These are phyloP conservation scores for Enteromius fasciolatus DNA, from an alignment of 2,797 vertebrate genomes.

Conservation along the genomic window DNA sequence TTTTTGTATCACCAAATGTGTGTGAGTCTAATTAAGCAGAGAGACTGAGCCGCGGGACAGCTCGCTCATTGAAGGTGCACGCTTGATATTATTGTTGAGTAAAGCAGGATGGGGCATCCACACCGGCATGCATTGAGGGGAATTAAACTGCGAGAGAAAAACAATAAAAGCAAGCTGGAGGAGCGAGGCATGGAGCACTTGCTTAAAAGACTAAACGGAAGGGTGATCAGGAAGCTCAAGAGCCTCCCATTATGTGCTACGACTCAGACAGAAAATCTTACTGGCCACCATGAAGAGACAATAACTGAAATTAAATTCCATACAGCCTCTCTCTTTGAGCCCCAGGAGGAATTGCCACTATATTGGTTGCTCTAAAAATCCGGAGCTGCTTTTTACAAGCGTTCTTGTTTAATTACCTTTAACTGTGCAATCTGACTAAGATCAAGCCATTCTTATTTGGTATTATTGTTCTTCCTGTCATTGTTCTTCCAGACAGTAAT, in stretches of 20 bases:
- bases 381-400: slow-evolving; percentile 27
- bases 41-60: slow-evolving; percentile 51
- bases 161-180: slow-evolving; percentile 56
- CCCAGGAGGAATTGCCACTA: slow-evolving; percentile 14
- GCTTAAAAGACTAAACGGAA: slow-evolving; percentile 58
- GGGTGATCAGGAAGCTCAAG: slow-evolving; percentile 50
- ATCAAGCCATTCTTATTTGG: slow-evolving; percentile 26
- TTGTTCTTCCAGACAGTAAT: slow-evolving; percentile 1
- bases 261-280: slow-evolving; percentile 46
- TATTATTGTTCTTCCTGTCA: slow-evolving; percentile 29
- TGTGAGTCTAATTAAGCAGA: slow-evolving; percentile 60
- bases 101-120: slow-evolving; percentile 39
- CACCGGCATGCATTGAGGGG: slow-evolving; percentile 48
- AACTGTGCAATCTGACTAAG: slow-evolving; percentile 46
- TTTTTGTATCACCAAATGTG: slow-evolving; percentile 8
- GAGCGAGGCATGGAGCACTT: slow-evolving; percentile 46
- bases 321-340: slow-evolving; percentile 51
- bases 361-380: slow-evolving; percentile 36
- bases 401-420: slow-evolving; percentile 42
- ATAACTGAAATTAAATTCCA: slow-evolving; percentile 62
- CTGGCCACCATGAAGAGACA: slow-evolving; percentile 50
- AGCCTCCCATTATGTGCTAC: slow-evolving; percentile 54
- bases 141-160: slow-evolving; percentile 55
- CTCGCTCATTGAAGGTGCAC: slow-evolving; percentile 54
- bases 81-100: slow-evolving; percentile 57